Percentiles rank a stretch among this genome's conserved stretches.
phyloP scores from a whole-genome alignment of 2,888 invertebrate genomes.

The Sialis lutaria region DNA sequence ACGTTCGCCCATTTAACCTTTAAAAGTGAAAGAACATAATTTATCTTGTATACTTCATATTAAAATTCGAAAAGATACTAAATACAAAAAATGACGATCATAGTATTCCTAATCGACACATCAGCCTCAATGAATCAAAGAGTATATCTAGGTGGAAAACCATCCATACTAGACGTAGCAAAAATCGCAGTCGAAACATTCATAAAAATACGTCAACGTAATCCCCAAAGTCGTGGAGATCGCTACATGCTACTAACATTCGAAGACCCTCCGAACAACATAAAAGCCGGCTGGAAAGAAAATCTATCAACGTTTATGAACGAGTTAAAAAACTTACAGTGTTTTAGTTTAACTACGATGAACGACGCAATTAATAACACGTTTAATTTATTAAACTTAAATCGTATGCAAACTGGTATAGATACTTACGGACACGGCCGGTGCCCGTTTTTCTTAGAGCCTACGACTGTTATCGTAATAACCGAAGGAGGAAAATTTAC shows the following conservation, averaged over 20 bases:
- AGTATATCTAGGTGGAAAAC: conserved; percentile 72
- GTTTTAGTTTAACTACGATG: conserved; percentile 80
- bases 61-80: too few relatives aligned
- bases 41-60: too few relatives aligned
- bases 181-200: conserved; percentile 98
- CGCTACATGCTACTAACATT: conserved; percentile 98
- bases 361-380: conserved; percentile 91
- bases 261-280: conserved; percentile 95
- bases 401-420: conserved; percentile 95
- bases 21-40: too few relatives aligned
- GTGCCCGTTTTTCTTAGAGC: conserved; percentile 93
- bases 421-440: conserved; percentile 98
- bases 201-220: conserved; percentile 91
- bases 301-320: conserved; percentile 93
- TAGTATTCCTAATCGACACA: conserved; percentile 98
- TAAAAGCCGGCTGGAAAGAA: conserved; percentile 98
- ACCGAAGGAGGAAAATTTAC: conserved; percentile 95
- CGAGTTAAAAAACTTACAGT: conserved; percentile 90
- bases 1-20: too few relatives aligned
- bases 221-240: conserved; percentile 89
- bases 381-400: conserved; percentile 93
- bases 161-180: conserved; percentile 91
- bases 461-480: conserved; percentile 91
- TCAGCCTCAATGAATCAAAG: conserved; percentile 99
- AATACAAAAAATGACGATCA: conserved; percentile 89